A percentile compares a stretch with the other conserved stretches of the same genome.
Conservation (phyloP, 2,797 vertebrate genomes). For the Bradypodion ventrale region DNA sequence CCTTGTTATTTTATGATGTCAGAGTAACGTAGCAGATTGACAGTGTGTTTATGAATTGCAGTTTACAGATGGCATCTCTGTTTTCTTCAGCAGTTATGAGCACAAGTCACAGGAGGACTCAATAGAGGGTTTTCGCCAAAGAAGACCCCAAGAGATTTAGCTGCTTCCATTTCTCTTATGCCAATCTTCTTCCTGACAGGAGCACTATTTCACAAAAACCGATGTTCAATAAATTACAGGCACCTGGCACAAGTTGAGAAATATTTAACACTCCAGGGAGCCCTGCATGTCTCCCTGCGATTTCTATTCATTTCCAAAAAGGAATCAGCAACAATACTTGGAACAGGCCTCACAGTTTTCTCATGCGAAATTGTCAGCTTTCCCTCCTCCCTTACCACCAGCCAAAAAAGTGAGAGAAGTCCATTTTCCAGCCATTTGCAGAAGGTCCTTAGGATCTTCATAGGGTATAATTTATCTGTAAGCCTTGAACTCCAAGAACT, state of each 20-base stretch:
- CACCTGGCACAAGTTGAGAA: slow-evolving; percentile 72
- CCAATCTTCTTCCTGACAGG: slow-evolving; percentile 79
- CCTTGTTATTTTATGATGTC: slow-evolving; percentile 86
- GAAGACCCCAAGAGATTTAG: slow-evolving; percentile 82
- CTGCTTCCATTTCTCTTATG: slow-evolving; percentile 77
- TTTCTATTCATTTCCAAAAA: slow-evolving; percentile 69
- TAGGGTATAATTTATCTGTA: slow-evolving; percentile 64
- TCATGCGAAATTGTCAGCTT: slow-evolving; percentile 25
- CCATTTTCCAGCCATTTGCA: slow-evolving; percentile 40
- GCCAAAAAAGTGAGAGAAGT: slow-evolving; percentile 39
- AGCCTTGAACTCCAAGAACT: slow-evolving; percentile 61
- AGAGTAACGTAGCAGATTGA: slow-evolving; percentile 83
- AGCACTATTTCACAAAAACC: slow-evolving; percentile 73
- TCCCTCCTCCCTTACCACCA: neutral
- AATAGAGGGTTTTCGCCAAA: slow-evolving; percentile 78
- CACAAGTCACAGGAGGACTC: slow-evolving; percentile 79
- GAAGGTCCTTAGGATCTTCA: slow-evolving; percentile 61
- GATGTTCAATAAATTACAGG: slow-evolving; percentile 75
- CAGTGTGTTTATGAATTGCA: slow-evolving; percentile 87
- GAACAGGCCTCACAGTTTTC: slow-evolving; percentile 55
- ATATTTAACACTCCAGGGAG: slow-evolving; percentile 65
- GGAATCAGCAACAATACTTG: slow-evolving; percentile 56
- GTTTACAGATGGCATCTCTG: slow-evolving; percentile 86
- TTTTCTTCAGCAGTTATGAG: slow-evolving; percentile 79
- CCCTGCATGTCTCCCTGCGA: slow-evolving; percentile 60